Evolutionary conservation across 2,113 vertebrate species (phyloP), one percentile per base, ranked within the genome.

Genomic region (Chrysochloris asiatica): DNA sequence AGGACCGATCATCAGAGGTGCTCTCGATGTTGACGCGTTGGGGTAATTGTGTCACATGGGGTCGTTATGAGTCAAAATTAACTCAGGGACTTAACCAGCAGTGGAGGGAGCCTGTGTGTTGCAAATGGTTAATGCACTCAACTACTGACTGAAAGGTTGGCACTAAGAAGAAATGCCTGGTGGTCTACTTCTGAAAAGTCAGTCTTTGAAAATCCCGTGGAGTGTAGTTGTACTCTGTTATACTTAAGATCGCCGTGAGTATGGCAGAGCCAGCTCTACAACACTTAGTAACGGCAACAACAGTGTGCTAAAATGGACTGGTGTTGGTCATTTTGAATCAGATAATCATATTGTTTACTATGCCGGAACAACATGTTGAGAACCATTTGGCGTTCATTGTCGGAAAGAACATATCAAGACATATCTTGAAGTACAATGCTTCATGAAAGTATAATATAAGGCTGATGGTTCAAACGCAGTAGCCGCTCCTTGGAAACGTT

Each of bases 1-100:
- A 59, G 50, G 21, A 28, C 0, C 28, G 59, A 6, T 56, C 59
- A 22, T 16, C 21, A 1, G 0, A 6, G 24, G 3, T 6, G 10
- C 33, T 83, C 33, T 14, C 0, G 36, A 14, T 45, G 75, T 78
- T 54, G 0, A 10, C 3, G 13, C n/a, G n/a, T 11, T 6, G 36
- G 22, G 16, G 26, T 4, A 2, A n/a, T 2, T 2, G 1, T 30
- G 36, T 69, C 36, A 2, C 21, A 38, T 36, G 67, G 12, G 17
- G n/a, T 69, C 67, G 1, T 69, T 69, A 69, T 38, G 67, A 69
- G 36, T 69, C 4, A 36, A 36, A 38, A 69, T 41, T 22, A 28
- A 24, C 9, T 21, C 6, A 67, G 5, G 17, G 14, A 36, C n/a
- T 17, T 9, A 36, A 36, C 65, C n/a, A 67, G 36, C 65, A 67